Conservation (phyloP, 2,797 vertebrate genomes). For the Macrochelys suwanniensis region DNA sequence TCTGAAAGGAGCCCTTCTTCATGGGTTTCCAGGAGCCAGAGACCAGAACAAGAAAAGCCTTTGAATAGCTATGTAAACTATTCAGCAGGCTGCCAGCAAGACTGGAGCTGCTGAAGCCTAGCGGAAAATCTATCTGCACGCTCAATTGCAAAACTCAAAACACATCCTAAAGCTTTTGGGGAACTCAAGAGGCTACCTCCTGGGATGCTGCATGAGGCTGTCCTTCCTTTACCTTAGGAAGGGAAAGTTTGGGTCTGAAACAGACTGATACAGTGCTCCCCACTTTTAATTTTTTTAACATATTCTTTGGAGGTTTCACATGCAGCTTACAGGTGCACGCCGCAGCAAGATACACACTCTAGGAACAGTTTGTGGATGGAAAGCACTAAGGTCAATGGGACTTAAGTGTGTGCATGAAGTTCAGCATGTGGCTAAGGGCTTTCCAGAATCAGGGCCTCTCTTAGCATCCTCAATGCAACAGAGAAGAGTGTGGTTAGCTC, state of each 20-base stretch:
- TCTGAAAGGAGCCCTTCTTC: constrained; percentile 69
- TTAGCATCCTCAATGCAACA: neutral
- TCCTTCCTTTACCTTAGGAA: neutral
- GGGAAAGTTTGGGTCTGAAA: too few species aligned
- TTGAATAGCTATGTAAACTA: constrained; percentile 45
- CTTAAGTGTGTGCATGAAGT: too few species aligned
- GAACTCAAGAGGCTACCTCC: neutral
- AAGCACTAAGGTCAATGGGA: too few species aligned
- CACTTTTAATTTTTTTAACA: too few species aligned
- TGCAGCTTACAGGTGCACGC: neutral
- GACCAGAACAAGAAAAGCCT: constrained; percentile 62
- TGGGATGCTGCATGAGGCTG: neutral
- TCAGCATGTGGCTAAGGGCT: too few species aligned
- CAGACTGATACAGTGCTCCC: neutral
- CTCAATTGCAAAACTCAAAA: neutral
- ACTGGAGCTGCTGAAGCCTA: neutral
- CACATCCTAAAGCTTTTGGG: neutral
- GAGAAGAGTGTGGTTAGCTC: too few species aligned
- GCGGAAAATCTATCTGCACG: neutral
- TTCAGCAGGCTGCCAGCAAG: constrained; percentile 42
- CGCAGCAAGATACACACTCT: too few species aligned
- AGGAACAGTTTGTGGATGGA: too few species aligned
- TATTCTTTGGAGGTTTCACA: neutral
- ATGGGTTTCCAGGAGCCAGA: constrained; percentile 33
- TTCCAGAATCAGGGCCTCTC: neutral